Percentiles rank a stretch among this genome's conserved stretches.
phyloP scores from a whole-genome alignment of 2,797 vertebrate species.

The Characodon lateralis region DNA sequence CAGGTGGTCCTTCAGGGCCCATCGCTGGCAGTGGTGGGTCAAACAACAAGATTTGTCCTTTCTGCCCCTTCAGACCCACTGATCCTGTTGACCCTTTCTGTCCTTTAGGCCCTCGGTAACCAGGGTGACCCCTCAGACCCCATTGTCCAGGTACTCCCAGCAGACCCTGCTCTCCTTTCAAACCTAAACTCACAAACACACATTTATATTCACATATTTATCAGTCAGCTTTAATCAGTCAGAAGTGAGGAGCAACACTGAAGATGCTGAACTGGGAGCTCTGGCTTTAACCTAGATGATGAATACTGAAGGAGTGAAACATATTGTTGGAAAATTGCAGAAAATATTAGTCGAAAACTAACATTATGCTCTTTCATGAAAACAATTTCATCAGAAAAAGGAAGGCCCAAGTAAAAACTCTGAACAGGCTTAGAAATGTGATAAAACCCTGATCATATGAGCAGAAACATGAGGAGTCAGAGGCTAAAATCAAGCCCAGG shows the following conservation, averaged over 20 bases:
- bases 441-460: too few relatives aligned
- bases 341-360: too few relatives aligned
- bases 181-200: conserved; percentile 51
- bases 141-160: conserved; percentile 58
- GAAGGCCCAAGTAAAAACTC: too few relatives aligned
- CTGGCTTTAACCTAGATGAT: too few relatives aligned
- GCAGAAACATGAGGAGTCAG: too few relatives aligned
- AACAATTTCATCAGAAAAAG: too few relatives aligned
- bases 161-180: conserved; percentile 54
- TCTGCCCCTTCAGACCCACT: conserved; percentile 67
- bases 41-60: conserved; percentile 44
- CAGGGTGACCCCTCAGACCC: conserved; percentile 50
- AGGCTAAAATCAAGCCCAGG: too few relatives aligned
- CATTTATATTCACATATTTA: neutral
- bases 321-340: neutral
- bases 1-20: conserved; percentile 50
- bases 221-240: neutral
- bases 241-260: neutral
- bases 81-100: conserved; percentile 44
- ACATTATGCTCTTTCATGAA: too few relatives aligned
- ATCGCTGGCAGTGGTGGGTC: rapidly evolving
- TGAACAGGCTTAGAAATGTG: too few relatives aligned
- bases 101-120: conserved; percentile 50
- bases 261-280: too few relatives aligned
- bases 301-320: neutral